Conservation (phyloP, 2,888 invertebrate species). For the Platycnemis pennipes region DNA sequence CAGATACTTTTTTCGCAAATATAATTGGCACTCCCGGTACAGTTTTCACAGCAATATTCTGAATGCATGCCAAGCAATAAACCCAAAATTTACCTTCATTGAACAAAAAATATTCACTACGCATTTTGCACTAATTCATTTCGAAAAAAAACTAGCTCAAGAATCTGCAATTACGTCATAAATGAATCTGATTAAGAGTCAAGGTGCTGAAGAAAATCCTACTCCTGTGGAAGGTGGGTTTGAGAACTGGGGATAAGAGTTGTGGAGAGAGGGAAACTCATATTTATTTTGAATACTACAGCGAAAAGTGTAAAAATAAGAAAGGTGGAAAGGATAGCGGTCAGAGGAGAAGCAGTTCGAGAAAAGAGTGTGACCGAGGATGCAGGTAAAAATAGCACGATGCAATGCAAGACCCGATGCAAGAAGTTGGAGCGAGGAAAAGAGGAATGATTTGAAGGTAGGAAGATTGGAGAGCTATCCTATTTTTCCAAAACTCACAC, state of each 20-base stretch:
- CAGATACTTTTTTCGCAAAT: too few relatives aligned
- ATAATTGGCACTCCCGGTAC: too few relatives aligned
- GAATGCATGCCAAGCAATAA: too few relatives aligned
- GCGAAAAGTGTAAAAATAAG: too few relatives aligned
- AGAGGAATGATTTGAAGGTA: neutral
- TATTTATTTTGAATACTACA: neutral
- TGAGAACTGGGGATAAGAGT: neutral
- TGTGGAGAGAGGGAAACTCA: neutral
- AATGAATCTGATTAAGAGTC: neutral
- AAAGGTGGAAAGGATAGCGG: neutral
- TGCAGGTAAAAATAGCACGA: neutral
- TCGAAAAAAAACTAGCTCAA: neutral
- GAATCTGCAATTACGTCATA: too few relatives aligned
- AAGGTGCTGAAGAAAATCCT: neutral
- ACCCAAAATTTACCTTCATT: too few relatives aligned
- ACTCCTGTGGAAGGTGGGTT: neutral
- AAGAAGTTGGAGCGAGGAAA: neutral
- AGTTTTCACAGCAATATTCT: too few relatives aligned
- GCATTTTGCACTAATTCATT: neutral
- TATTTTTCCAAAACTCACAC: neutral
- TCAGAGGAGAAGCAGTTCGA: neutral
- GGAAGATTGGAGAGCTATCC: neutral
- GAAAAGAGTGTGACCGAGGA: neutral
- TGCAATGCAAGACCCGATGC: neutral
- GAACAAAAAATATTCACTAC: too few relatives aligned